Evolutionary conservation across 1,140 invertebrate genomes (phyloP), one percentile per base, ranked within the genome.

Genomic region (Solenopsis invicta): DNA sequence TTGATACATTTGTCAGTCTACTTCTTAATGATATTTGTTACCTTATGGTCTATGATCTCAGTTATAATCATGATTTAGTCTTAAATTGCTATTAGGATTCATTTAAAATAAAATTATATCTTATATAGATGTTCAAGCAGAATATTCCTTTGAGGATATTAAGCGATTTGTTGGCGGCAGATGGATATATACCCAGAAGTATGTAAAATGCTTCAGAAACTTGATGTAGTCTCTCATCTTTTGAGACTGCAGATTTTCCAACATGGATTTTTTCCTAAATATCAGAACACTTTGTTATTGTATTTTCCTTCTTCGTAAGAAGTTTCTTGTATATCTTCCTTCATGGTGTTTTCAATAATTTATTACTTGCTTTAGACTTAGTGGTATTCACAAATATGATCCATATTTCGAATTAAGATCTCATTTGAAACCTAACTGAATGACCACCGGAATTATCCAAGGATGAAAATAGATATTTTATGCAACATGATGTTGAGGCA

Each of bases 11-110:
- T 61, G 54, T 52, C 48, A 82, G 12, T 61, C 4, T 82, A 61
- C 41, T 62, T n/a, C 41, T 84, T 84, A 75, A 54, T 84, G 41
- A 84, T 62, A 75, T 84, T 59, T 59, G 50, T 59, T 80, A 80
- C 2, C 34, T 69, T 80, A 80, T 54, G 48, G 4, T 69, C 34
- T 80, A 80, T 67, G 61, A n/a, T 80, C 34, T 80, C 34, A 10
- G 34, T 80, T 80, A 80, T 56, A 56, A 37, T 66, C 13, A 13
- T 78, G 29, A 66, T 67, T 66, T 67, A n/a, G 4, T 66, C 29
- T 80, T 80, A 54, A 45, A 24, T 67, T 80, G 24, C 45, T 52
- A 80, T 67, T 80, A 80, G 52, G n/a, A 80, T 74, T 52, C 62
- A 34, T 80, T 78, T 48, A 54, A 66, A 80, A 48, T 80, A 67